Base-by-base conservation (phyloP, 2,113 vertebrate genomes). In the Xyliphius kryptos region DNA sequence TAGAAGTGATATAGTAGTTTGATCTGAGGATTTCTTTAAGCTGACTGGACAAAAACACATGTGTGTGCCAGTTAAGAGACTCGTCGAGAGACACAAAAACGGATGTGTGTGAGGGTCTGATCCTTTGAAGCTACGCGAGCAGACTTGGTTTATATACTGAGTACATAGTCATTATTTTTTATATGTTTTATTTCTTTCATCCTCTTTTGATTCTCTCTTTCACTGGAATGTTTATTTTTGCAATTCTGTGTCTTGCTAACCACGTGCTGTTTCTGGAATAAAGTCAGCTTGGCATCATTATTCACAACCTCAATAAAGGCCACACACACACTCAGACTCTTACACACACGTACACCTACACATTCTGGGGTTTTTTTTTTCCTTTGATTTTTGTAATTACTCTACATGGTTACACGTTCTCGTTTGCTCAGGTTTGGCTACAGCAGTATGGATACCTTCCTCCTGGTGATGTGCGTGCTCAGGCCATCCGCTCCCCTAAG, bases 401-500 rank as follows among this genome's bases (percentile, higher is more conserved):
- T n/a, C n/a, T n/a, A n/a, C n/a, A n/a, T n/a, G 26, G 7, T 32
- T 12, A 19, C 32, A 73, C 58, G 46, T 56, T 67, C 51, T 57
- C 41, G 43, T 10, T 60, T 13, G n/a, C 9, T 72, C 66, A 95
- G 93, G 86, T 80, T 17, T 95, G 93, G 93, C 82, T 95, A 41
- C 93, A 95, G 79, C 88, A 91, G 69, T 94, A 92, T 82, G 93
- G 93, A 5, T 94, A 95, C 83, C 83, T 95, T 72, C 91, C 93
- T 57, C 91, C 90, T 0, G 92, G 91, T 15, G 90, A 95, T 61
- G 82, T 91, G 12, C 80, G 87, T 4, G 91, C 90, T 4, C 91
- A 93, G 73, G 91, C 91, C 3, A 80, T 91, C 61, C 92, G 93
- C 56, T 92, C 91, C 1, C 89, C 90, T 0, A 85, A 92, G 77